Base-by-base conservation (phyloP, 2,888 invertebrate genomes). In the Pollenia angustigena region DNA sequence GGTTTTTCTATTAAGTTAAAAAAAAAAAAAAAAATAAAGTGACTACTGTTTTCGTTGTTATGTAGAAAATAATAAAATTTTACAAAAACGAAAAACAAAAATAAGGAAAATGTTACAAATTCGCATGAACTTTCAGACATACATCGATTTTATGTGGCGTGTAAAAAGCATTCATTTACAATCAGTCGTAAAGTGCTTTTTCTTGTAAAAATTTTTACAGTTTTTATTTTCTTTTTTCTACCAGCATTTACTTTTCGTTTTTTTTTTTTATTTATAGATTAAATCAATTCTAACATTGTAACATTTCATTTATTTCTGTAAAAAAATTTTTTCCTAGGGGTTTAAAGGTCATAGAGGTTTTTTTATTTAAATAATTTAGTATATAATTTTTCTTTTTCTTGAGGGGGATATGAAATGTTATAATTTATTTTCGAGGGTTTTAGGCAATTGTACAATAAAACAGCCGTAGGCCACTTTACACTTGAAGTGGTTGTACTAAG, bases 141-240 rank as follows among this genome's bases (percentile, higher is more conserved):
- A 72, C 60, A 82, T 85, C 58, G 62, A 78, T 74, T 74, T 82
- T 62, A 75, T 72, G 74, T 82, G 79, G 79, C 79, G 50, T 81
- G 69, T 72, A 66, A 72, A 72, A 62, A 76, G 48, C 76, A 18
- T 80, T 84, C 46, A 72, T 52, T 76, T 52, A 16, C 80, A 79
- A 83, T 86, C 75, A 81, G 52, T 75, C 46, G 18, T 68, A 52
- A 87, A 87, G 86, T 87, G 86, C 83, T 87, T 87, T 87, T 83
- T 60, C 86, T 83, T 87, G 86, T 84, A 40, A 84, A 79, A 78
- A 50, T 46, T 64, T 56, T 69, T 75, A 60, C 60, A 68, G 11
- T 52, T 75, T 52, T 75, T 44, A 11, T 11, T 68, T 52, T 68
- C 44, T 62, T 64, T 60, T 42, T 23, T 8, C 48, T 69, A 42